Conservation (phyloP, 1,140 invertebrate genomes). For the Pseudomyrmex cubaensis region DNA sequence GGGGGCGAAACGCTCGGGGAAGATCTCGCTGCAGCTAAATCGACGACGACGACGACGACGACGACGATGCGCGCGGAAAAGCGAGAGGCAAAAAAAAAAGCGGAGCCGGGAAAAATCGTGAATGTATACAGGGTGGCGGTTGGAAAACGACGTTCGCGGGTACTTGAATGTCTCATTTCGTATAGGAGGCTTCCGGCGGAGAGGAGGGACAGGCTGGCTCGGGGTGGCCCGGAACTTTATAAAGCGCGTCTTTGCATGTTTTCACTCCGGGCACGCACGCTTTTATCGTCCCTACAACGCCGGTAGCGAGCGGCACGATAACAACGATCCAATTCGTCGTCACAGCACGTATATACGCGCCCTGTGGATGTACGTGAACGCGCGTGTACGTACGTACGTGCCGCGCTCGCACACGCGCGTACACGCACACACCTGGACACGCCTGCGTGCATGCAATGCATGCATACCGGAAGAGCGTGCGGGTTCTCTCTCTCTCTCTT, state of each 20-base stretch:
- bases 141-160: constrained; percentile 28
- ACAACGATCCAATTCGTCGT: constrained; percentile 61
- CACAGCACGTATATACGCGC: constrained; percentile 17
- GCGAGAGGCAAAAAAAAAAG: background rate
- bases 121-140: constrained; percentile 24
- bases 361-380: background rate
- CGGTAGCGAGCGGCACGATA: constrained; percentile 55
- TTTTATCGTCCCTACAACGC: constrained; percentile 65
- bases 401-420: background rate
- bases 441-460: constrained; percentile 10
- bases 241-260: constrained; percentile 51
- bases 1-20: constrained; percentile 13
- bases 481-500: constrained; percentile 25
- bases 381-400: background rate
- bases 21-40: constrained; percentile 1
- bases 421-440: background rate
- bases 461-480: constrained; percentile 53
- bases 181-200: background rate
- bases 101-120: background rate
- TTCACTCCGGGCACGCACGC: constrained; percentile 51
- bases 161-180: constrained; percentile 59
- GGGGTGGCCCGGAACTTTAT: constrained; percentile 41
- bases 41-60: background rate
- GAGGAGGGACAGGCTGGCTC: no score
- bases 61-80: no score